A percentile compares a stretch with the other conserved stretches of the same genome.
Evolutionary conservation across 2,113 vertebrate genomes (phyloP).

Genomic region (Sitta europaea): DNA sequence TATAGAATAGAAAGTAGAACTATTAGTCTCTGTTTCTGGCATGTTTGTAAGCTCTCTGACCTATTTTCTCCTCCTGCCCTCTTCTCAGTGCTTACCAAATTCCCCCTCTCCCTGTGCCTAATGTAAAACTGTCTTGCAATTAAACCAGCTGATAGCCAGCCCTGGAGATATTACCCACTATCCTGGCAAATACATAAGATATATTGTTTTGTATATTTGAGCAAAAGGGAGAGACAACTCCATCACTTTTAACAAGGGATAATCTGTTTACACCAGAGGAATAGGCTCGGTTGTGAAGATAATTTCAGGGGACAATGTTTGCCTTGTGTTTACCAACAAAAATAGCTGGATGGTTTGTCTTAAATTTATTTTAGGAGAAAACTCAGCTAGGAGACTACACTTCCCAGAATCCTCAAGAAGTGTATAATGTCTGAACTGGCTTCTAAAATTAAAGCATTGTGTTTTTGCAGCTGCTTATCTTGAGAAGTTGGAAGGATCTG

Average conservation of each 20-base stretch:
- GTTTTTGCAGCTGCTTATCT: neutral
- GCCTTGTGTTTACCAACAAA: neutral
- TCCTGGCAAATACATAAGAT: slow-evolving; percentile 26
- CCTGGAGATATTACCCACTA: slow-evolving; percentile 9
- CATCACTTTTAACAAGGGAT: slow-evolving; percentile 5
- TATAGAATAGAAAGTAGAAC: slow-evolving; percentile 48
- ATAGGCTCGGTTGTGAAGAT: neutral
- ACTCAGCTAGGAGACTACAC: neutral
- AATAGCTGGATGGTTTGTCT: neutral
- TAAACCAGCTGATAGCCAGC: slow-evolving; percentile 31
- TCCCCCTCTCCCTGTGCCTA: neutral
- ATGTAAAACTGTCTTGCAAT: neutral
- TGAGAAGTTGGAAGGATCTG: neutral
- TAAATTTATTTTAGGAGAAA: neutral
- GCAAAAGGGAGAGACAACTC: neutral
- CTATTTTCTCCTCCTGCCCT: slow-evolving; percentile 16
- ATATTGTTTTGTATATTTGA: slow-evolving; percentile 14
- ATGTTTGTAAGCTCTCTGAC: slow-evolving; percentile 53
- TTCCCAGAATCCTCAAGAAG: slow-evolving; percentile 27
- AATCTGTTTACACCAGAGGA: slow-evolving; percentile 29
- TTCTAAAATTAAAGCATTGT: neutral
- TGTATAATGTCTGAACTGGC: fast-evolving
- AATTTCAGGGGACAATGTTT: neutral
- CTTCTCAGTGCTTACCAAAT: neutral
- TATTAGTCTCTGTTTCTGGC: slow-evolving; percentile 57